Percentiles rank a stretch among this genome's conserved stretches.
Evolutionary conservation across 2,797 vertebrate genomes (phyloP).

Genomic region (Gymnothorax reevesii): DNA sequence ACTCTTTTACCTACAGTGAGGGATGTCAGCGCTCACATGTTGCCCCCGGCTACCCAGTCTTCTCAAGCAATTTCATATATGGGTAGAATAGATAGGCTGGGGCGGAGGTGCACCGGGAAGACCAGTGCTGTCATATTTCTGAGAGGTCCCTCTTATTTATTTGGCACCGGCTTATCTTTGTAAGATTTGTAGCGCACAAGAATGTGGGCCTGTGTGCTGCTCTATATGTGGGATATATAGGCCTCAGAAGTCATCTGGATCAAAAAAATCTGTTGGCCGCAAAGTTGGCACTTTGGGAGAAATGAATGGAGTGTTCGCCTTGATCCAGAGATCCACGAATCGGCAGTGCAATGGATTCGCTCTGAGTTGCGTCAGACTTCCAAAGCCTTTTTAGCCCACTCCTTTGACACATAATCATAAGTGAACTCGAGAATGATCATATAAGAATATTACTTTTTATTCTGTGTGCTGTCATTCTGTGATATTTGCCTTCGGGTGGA

Average conservation of each 20-base stretch:
- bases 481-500: background rate
- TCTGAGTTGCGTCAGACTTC: too few species aligned
- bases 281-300: too few species aligned
- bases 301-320: too few species aligned
- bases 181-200: too few species aligned
- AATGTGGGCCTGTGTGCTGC: too few species aligned
- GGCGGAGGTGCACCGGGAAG: background rate
- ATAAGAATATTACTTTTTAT: conserved; percentile 28
- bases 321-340: too few species aligned
- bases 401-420: background rate
- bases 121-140: too few species aligned
- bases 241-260: too few species aligned
- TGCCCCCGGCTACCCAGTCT: background rate
- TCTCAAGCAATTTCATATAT: background rate
- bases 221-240: too few species aligned
- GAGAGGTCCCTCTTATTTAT: background rate
- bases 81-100: background rate
- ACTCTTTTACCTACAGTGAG: background rate
- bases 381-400: too few species aligned
- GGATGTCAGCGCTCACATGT: background rate
- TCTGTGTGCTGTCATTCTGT: conserved; percentile 51
- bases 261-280: too few species aligned
- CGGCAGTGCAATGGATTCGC: too few species aligned
- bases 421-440: background rate
- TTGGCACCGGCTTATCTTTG: background rate